Evolutionary conservation across 2,888 invertebrate genomes (phyloP).

Genomic region (Lycocerus yunnanus): DNA sequence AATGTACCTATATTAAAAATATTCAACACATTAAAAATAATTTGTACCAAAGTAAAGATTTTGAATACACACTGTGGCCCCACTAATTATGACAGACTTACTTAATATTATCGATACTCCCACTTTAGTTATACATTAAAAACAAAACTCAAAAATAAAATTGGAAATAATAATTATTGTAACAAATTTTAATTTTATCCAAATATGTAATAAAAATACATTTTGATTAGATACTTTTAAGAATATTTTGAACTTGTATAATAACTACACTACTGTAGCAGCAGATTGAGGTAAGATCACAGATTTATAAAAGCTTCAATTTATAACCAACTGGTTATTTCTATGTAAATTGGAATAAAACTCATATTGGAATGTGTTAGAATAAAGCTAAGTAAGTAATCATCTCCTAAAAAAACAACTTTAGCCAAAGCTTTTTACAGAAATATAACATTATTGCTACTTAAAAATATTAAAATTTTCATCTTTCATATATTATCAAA

Average conservation of each 20-base stretch:
- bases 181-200: conserved; percentile 10
- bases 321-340: neutral
- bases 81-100: neutral
- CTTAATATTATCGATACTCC: neutral
- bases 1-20: conserved; percentile 5
- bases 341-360: neutral
- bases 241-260: conserved; percentile 41
- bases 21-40: neutral
- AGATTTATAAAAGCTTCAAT: conserved; percentile 38
- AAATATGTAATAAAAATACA: conserved; percentile 38
- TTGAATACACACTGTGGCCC: neutral
- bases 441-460: conserved; percentile 6
- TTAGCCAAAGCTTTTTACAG: neutral
- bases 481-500: neutral
- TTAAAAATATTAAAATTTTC: conserved; percentile 1
- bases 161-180: neutral
- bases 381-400: neutral
- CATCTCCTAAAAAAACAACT: neutral
- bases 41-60: neutral
- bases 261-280: conserved; percentile 44
- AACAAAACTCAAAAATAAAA: neutral
- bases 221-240: conserved; percentile 46
- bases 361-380: neutral
- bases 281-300: conserved; percentile 50
- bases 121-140: neutral